These are phyloP conservation scores for Ambastaia sidthimunki DNA, from an alignment of 2,797 vertebrate species.

Conservation along the genomic window DNA sequence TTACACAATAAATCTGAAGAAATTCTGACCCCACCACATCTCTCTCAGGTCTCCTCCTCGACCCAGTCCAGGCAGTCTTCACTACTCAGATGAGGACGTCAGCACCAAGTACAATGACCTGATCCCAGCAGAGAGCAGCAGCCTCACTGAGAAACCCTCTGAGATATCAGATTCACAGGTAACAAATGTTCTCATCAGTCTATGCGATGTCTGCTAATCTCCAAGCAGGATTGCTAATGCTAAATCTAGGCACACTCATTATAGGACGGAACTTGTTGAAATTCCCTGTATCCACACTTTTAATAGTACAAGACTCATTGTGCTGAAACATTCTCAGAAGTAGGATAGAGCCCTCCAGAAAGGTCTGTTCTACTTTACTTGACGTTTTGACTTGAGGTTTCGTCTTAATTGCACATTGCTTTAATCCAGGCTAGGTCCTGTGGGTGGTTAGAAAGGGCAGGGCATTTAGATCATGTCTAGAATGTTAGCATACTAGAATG, in stretches of 20 bases:
- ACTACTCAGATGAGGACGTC: slow-evolving; percentile 96
- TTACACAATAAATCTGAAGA: background rate
- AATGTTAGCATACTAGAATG: background rate
- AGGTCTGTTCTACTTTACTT: slow-evolving; percentile 32
- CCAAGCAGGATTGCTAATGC: background rate
- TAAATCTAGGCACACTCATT: slow-evolving; percentile 15
- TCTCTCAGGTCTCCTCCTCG: slow-evolving; percentile 87
- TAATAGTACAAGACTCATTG: slow-evolving; percentile 23
- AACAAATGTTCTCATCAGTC: background rate
- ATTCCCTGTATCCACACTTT: slow-evolving; percentile 26
- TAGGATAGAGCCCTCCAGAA: slow-evolving; percentile 42
- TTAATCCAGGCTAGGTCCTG: slow-evolving; percentile 25
- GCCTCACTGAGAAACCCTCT: slow-evolving; percentile 94
- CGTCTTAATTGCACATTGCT: slow-evolving; percentile 9
- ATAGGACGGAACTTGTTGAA: slow-evolving; percentile 13
- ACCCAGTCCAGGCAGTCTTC: slow-evolving; percentile 93
- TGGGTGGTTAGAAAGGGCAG: background rate
- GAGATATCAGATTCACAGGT: slow-evolving; percentile 98
- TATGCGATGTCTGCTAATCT: background rate
- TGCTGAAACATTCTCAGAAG: slow-evolving; percentile 30
- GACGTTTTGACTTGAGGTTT: slow-evolving; percentile 12
- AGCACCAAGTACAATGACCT: slow-evolving; percentile 96
- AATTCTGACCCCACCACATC: background rate
- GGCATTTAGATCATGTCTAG: slow-evolving; percentile 10
- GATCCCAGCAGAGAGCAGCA: slow-evolving; percentile 95